phyloP scores from a whole-genome alignment of 2,888 invertebrate genomes.

The Orgyia antiqua region DNA sequence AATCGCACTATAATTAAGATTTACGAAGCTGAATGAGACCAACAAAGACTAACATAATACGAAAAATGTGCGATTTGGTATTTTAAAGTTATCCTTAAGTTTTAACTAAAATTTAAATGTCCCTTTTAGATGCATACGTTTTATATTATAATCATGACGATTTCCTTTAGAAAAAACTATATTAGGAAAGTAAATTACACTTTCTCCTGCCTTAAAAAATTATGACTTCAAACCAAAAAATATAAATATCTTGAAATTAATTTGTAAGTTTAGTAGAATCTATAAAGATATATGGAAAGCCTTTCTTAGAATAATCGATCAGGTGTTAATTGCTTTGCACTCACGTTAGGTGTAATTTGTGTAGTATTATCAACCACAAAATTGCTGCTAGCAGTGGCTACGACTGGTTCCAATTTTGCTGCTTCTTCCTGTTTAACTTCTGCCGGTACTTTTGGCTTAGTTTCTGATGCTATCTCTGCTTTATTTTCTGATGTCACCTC shows the following conservation, averaged over 20 bases:
- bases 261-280: background rate
- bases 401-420: slow-evolving; percentile 8
- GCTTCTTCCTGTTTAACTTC: slow-evolving; percentile 6
- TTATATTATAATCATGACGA: too few species aligned
- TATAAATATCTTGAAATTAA: too few species aligned
- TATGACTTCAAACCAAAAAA: too few species aligned
- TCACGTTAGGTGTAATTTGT: slow-evolving; percentile 12
- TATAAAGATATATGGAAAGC: background rate
- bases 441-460: slow-evolving; percentile 2
- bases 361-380: slow-evolving; percentile 1
- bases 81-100: too few species aligned
- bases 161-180: too few species aligned
- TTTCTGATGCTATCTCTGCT: slow-evolving; percentile 7
- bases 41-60: too few species aligned
- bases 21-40: background rate
- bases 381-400: slow-evolving; percentile 5
- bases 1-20: slow-evolving; percentile 41
- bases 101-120: too few species aligned
- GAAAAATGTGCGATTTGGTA: too few species aligned
- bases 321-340: slow-evolving; percentile 1
- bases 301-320: too few species aligned
- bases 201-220: too few species aligned
- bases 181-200: too few species aligned
- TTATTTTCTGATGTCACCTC: slow-evolving; percentile 5
- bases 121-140: too few species aligned